phyloP scores from a whole-genome alignment of 2,113 vertebrate species.

The Glareola pratincola region DNA sequence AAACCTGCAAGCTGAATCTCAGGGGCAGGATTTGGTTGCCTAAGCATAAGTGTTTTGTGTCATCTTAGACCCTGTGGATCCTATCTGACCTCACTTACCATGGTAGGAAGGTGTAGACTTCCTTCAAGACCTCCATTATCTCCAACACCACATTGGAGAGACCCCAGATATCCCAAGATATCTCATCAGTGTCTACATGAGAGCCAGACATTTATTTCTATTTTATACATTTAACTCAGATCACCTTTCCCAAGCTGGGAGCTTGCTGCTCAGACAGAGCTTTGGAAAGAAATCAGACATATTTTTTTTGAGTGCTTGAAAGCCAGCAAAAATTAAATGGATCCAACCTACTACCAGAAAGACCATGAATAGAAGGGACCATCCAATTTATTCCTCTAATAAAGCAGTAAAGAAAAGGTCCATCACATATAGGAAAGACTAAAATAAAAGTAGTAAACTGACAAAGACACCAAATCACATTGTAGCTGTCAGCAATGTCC shows the following conservation, averaged over 20 bases:
- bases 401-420: not conserved
- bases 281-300: not conserved
- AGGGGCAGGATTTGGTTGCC: not conserved
- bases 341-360: not conserved
- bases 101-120: not conserved
- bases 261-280: not conserved
- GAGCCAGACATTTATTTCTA: not conserved
- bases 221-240: not conserved
- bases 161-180: not conserved
- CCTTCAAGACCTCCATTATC: not conserved
- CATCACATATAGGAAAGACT: not conserved
- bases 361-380: not conserved
- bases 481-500: not conserved
- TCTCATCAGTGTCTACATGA: not conserved
- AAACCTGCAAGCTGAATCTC: not conserved
- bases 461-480: not conserved
- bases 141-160: not conserved
- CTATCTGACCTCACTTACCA: not conserved
- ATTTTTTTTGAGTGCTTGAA: not conserved
- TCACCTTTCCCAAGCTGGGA: not conserved
- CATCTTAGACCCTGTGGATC: not conserved
- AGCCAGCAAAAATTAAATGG: not conserved
- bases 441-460: not conserved
- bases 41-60: not conserved
- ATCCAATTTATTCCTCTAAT: not conserved